Evolutionary conservation across 2,113 vertebrate genomes (phyloP).

Genomic region (Chaenocephalus aceratus): DNA sequence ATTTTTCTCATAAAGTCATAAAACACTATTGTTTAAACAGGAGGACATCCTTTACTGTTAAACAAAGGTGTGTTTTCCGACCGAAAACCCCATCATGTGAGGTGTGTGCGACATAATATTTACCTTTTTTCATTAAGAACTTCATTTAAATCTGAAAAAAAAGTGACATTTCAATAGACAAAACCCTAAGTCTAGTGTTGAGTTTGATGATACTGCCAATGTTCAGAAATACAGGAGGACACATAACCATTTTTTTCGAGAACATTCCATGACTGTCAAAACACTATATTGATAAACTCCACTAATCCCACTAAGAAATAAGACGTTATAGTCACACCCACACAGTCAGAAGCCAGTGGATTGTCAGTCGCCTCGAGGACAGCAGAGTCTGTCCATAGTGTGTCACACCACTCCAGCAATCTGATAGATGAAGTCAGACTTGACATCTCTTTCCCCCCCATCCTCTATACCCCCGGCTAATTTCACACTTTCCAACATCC

Average conservation of each 20-base stretch:
- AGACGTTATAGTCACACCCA: not conserved
- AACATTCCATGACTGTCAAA: not conserved
- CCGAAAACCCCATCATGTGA: not conserved
- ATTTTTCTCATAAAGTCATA: not conserved
- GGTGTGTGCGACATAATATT: not conserved
- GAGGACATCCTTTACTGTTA: not conserved
- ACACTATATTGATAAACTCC: not conserved
- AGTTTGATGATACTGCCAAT: not conserved
- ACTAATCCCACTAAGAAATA: not conserved
- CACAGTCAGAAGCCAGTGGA: not conserved
- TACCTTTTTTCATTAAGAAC: not conserved
- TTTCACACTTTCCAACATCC: slow-evolving; percentile 69
- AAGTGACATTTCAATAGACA: not conserved
- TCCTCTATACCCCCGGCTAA: slow-evolving; percentile 46
- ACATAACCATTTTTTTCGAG: too few relatives aligned
- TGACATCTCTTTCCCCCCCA: slow-evolving; percentile 18
- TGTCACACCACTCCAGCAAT: slow-evolving; percentile 48
- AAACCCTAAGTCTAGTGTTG: not conserved
- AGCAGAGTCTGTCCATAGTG: slow-evolving; percentile 31
- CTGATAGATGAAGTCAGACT: slow-evolving; percentile 55
- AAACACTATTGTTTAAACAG: not conserved
- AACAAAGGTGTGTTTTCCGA: not conserved
- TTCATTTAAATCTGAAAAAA: not conserved
- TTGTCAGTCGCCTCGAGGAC: slow-evolving; percentile 12
- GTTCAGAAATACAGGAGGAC: not conserved